phyloP scores from a whole-genome alignment of 2,797 vertebrate species.

The Peromyscus nudipes region DNA sequence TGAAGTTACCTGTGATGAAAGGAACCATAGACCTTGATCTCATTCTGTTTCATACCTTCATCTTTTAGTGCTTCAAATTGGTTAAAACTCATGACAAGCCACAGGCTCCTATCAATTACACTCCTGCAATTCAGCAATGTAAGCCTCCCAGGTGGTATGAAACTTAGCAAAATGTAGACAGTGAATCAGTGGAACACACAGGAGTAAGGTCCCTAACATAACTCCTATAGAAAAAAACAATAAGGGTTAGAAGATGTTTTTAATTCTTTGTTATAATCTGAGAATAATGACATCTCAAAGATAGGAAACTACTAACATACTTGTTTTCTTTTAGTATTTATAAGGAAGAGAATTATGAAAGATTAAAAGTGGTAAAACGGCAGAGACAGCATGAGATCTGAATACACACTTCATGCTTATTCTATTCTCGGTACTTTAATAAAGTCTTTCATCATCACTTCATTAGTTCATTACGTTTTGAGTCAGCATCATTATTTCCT shows the following conservation, averaged over 20 bases:
- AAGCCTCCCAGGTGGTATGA: fast-evolving
- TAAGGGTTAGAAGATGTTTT: not conserved
- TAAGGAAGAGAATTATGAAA: not conserved
- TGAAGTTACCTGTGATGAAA: not conserved
- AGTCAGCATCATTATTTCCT: not conserved
- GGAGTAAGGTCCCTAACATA: no score
- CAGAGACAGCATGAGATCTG: not conserved
- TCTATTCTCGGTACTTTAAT: not conserved
- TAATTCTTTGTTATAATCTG: not conserved
- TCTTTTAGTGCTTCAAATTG: not conserved
- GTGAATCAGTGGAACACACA: no score
- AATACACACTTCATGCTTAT: not conserved
- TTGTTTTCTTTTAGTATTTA: not conserved
- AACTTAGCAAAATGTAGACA: not conserved
- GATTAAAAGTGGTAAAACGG: not conserved
- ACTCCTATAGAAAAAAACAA: not conserved
- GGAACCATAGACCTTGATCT: not conserved
- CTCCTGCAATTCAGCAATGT: not conserved
- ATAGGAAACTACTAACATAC: not conserved
- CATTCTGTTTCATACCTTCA: not conserved
- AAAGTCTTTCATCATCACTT: not conserved
- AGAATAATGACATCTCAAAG: not conserved
- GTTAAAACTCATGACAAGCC: not conserved
- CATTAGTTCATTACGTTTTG: not conserved
- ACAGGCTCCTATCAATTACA: fast-evolving